Conservation (phyloP, 2,888 invertebrate genomes). For the Tenthredo scrophulariae region DNA sequence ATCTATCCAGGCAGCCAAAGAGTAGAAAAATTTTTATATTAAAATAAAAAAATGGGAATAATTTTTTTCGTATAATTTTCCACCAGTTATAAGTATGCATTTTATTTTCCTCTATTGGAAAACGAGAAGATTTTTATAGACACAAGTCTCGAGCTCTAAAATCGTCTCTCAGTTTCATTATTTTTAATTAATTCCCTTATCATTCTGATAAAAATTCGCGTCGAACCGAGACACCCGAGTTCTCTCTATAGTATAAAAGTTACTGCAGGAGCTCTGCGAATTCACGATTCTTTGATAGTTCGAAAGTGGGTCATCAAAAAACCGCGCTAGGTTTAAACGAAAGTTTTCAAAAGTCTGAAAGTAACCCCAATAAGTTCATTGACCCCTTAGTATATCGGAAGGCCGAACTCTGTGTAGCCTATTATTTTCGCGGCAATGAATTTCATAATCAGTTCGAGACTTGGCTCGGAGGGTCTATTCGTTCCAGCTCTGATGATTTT, state of each 20-base stretch:
- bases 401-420: neutral
- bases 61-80: neutral
- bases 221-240: neutral
- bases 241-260: neutral
- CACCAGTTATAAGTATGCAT: neutral
- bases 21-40: constrained; percentile 64
- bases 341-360: constrained; percentile 13
- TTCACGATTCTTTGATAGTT: constrained; percentile 40
- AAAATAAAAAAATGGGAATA: neutral
- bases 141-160: too few relatives aligned
- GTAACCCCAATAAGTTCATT: neutral
- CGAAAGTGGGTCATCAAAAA: constrained; percentile 26
- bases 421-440: neutral
- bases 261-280: neutral
- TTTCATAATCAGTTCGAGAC: neutral
- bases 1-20: constrained; percentile 77
- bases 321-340: neutral
- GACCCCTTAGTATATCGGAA: neutral
- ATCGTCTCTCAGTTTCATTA: too few relatives aligned
- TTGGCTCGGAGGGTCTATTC: neutral
- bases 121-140: too few relatives aligned
- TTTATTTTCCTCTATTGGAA: too few relatives aligned
- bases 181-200: neutral
- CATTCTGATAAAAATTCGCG: neutral
- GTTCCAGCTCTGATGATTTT: neutral